Evolutionary conservation across 2,888 invertebrate genomes (phyloP).

Genomic region (Neoscelio sp.): DNA sequence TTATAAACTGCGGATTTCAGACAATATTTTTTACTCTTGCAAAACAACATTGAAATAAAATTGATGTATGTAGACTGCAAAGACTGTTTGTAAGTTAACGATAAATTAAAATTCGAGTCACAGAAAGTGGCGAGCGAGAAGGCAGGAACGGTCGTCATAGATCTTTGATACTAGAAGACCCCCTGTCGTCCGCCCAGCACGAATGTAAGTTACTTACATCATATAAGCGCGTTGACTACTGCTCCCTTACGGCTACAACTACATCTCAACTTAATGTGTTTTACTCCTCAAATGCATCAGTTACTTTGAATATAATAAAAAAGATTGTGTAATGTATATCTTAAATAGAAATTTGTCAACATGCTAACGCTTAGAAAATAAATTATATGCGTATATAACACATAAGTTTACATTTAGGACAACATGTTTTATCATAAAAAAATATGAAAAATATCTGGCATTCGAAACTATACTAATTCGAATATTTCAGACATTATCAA

Average conservation of each 20-base stretch:
- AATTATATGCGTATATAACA: too few species aligned
- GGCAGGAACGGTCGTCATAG: slow-evolving; percentile 51
- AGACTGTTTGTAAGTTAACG: slow-evolving; percentile 6
- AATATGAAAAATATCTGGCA: too few species aligned
- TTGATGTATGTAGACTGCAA: slow-evolving; percentile 9
- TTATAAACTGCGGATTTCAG: neutral
- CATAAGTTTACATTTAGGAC: too few species aligned
- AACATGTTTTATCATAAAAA: too few species aligned
- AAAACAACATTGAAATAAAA: neutral
- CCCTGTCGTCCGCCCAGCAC: slow-evolving; percentile 64
- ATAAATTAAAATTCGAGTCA: slow-evolving; percentile 64
- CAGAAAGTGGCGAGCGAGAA: slow-evolving; percentile 32
- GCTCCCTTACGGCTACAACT: slow-evolving; percentile 59
- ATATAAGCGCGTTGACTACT: slow-evolving; percentile 65
- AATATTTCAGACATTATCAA: too few species aligned
- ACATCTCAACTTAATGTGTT: slow-evolving; percentile 41
- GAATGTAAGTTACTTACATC: slow-evolving; percentile 64
- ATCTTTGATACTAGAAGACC: slow-evolving; percentile 65
- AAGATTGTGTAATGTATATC: slow-evolving; percentile 13
- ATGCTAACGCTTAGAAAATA: neutral
- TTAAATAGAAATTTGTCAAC: slow-evolving; percentile 46
- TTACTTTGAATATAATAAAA: slow-evolving; percentile 24
- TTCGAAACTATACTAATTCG: too few species aligned
- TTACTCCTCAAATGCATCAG: slow-evolving; percentile 49
- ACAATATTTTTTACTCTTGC: neutral